Conservation (phyloP, 2,113 vertebrate species). For the Oreotrochilus melanogaster region DNA sequence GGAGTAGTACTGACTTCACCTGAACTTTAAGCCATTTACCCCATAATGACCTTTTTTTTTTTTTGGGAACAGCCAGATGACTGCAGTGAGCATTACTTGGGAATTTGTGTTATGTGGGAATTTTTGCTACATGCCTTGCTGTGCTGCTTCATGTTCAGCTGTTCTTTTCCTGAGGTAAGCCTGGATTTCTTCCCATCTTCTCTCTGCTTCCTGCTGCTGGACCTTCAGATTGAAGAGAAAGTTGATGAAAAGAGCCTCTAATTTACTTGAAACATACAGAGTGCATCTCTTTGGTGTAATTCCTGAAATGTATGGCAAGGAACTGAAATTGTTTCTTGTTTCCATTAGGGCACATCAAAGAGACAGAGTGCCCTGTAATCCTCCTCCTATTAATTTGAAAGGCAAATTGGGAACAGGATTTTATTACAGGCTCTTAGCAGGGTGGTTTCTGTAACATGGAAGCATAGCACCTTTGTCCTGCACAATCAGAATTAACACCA, state of each 20-base stretch:
- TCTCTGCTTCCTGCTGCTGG: conserved; percentile 92
- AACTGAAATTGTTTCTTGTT: conserved; percentile 33
- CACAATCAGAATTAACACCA: conserved; percentile 4
- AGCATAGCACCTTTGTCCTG: not conserved
- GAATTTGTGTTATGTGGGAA: not conserved
- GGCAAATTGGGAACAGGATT: conserved; percentile 33
- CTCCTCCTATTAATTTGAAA: conserved; percentile 55
- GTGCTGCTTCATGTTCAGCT: conserved; percentile 86
- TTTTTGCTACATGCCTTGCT: conserved; percentile 82
- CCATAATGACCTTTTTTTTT: not conserved
- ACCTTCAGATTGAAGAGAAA: conserved; percentile 76
- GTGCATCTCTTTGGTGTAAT: not conserved
- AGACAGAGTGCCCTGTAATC: conserved; percentile 22
- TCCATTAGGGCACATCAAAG: conserved; percentile 29
- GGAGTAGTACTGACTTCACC: not conserved
- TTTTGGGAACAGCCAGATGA: not conserved
- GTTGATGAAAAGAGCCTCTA: not conserved
- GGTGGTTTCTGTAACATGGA: not conserved
- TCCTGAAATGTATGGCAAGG: conserved; percentile 18
- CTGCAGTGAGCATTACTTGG: not conserved
- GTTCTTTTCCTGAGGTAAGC: conserved; percentile 90
- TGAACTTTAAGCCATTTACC: not conserved
- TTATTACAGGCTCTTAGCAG: not conserved
- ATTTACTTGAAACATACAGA: not conserved
- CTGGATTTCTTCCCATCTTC: conserved; percentile 94